Base-by-base conservation (phyloP, 2,888 invertebrate genomes). In the Synergus laeviventris region DNA sequence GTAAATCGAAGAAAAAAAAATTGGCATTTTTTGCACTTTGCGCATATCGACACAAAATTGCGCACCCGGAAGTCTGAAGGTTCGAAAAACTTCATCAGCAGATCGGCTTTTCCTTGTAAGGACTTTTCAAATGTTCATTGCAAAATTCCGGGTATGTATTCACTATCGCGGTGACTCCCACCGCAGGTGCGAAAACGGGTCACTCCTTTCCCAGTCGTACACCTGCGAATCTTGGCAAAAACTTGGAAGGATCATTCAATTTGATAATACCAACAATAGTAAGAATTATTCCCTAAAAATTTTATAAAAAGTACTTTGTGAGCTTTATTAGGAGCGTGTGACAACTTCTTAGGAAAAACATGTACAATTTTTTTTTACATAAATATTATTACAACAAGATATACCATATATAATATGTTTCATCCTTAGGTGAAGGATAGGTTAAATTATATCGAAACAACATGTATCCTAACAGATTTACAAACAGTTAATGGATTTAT, bases 131-230 rank as follows among this genome's bases (percentile, higher is more conserved):
- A 79, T 75, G 81, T 81, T 84, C 79, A 66, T 79, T 59, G 75
- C 76, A 62, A 78, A 76, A 54, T 18, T 39, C 62, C 62, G 38
- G 39, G 39, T 62, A 62, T 62, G 38, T 62, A 38, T 18, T n/a
- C n/a, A n/a, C n/a, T 21, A 18, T 45, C 42, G 31, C 8, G 66
- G 66, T 70, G 70, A 70, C 70, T 70, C 70, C 70, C 76, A 79
- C 76, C 85, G 86, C 87, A 87, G 87, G 84, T 88, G 86, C 86
- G 86, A 88, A 87, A 87, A 87, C 86, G 86, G 87, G 89, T 86
- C 86, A 87, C 81, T 83, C 85, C 87, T 88, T 89, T 89, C 86
- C 87, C 88, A 88, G 87, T 85, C 83, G 84, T 84, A 83, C 87
- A 88, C 87, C 86, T 88, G 87, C 83, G 80, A 81, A 75, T 77